A percentile compares a stretch with the other conserved stretches of the same genome.
Conservation (phyloP, 92 coral and sea anemone genomes). For the Siderastrea siderea region DNA sequence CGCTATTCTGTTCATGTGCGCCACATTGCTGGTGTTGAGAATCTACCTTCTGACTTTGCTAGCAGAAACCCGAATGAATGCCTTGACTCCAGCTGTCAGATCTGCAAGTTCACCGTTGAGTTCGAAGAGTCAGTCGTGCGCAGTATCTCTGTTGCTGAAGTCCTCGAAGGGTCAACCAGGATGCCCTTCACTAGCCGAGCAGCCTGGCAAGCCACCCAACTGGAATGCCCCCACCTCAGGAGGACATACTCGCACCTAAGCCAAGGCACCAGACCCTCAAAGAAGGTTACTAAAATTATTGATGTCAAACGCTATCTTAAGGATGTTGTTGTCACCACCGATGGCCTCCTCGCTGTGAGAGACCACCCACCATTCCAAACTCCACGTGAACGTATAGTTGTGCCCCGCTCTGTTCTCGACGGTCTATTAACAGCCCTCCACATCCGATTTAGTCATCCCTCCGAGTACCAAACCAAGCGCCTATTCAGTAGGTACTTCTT, state of each 20-base stretch:
- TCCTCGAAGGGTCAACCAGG: background rate
- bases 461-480: conserved; percentile 46
- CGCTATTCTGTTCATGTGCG: conserved; percentile 4
- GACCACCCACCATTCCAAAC: conserved; percentile 33
- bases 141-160: conserved; percentile 6
- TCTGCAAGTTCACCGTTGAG: too few species aligned
- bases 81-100: conserved; percentile 2
- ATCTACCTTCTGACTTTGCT: conserved; percentile 21
- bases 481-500: conserved; percentile 57
- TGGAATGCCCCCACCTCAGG: too few species aligned
- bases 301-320: background rate
- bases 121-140: background rate
- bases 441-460: conserved; percentile 43
- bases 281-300: too few species aligned
- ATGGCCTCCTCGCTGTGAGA: conserved; percentile 31
- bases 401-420: conserved; percentile 16
- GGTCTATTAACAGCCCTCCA: background rate
- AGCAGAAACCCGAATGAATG: conserved; percentile 18
- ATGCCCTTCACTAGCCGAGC: too few species aligned
- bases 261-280: background rate
- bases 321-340: background rate
- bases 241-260: background rate
- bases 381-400: conserved; percentile 8
- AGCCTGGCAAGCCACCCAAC: too few species aligned
- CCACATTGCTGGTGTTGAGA: background rate